Conservation (phyloP, 1,140 invertebrate genomes). For the Euborellia annulipes region DNA sequence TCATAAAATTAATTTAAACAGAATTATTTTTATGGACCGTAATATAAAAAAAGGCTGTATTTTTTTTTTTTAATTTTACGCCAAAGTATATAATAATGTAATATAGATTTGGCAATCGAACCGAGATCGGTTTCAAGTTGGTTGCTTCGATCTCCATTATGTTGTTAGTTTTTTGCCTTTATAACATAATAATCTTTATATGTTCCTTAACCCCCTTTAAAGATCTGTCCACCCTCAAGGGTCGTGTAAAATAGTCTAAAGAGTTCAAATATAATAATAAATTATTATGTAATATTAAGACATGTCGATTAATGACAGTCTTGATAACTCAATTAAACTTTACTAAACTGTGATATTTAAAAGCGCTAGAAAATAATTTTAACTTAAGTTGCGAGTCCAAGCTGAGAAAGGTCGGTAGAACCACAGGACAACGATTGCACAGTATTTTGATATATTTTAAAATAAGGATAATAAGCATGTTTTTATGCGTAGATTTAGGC, state of each 20-base stretch:
- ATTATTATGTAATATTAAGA: slow-evolving; percentile 14
- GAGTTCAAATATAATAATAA: slow-evolving; percentile 17
- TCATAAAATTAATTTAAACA: too few species aligned
- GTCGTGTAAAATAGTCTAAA: slow-evolving; percentile 16
- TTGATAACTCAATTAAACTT: slow-evolving; percentile 15
- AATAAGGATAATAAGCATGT: slow-evolving; percentile 6
- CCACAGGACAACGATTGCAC: slow-evolving; percentile 13
- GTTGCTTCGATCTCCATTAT: slow-evolving; percentile 4
- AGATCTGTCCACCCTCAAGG: slow-evolving; percentile 19
- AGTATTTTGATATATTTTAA: slow-evolving; percentile 15
- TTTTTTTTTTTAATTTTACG: neutral
- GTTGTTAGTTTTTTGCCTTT: slow-evolving; percentile 11
- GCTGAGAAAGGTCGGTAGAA: slow-evolving; percentile 19
- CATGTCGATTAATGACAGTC: slow-evolving; percentile 4
- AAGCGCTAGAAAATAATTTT: slow-evolving; percentile 16
- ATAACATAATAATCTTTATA: slow-evolving; percentile 4
- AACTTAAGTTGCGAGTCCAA: slow-evolving; percentile 17
- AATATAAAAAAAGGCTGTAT: neutral
- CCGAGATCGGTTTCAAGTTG: neutral
- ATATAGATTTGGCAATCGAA: neutral
- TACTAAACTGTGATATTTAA: slow-evolving; percentile 18
- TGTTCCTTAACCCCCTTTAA: slow-evolving; percentile 17
- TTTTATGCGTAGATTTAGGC: slow-evolving; percentile 6
- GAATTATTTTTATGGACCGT: too few species aligned
- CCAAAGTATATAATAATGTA: slow-evolving; percentile 4